Percentiles rank a stretch among this genome's conserved stretches.
These are phyloP conservation scores for Xylocampa areola DNA, from an alignment of 2,888 invertebrate species.

Conservation along the genomic window DNA sequence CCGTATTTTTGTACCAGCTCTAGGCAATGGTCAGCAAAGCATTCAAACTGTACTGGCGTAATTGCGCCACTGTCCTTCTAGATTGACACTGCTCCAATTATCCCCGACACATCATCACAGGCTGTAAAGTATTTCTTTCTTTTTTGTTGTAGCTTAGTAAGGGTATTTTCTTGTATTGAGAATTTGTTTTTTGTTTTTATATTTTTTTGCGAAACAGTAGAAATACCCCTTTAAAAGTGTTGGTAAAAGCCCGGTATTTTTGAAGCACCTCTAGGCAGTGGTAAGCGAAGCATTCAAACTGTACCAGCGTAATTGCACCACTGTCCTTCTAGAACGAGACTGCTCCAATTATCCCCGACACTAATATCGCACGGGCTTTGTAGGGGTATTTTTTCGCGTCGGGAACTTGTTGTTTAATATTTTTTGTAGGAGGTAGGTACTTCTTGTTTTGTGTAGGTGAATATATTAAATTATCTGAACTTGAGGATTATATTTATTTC, in stretches of 20 bases:
- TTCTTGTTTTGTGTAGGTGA: too few species aligned
- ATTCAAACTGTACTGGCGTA: conserved; percentile 47
- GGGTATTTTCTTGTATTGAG: too few species aligned
- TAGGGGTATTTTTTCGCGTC: too few species aligned
- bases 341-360: conserved; percentile 48
- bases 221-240: conserved; percentile 21
- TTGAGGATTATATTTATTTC: too few species aligned
- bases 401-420: too few species aligned
- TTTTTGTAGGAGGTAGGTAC: too few species aligned
- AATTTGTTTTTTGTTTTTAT: too few species aligned
- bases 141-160: conserved; percentile 6
- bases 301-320: conserved; percentile 48
- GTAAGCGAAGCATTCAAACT: conserved; percentile 50
- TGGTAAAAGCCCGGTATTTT: conserved; percentile 17
- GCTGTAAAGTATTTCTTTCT: conserved; percentile 38
- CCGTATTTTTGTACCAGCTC: conserved; percentile 25
- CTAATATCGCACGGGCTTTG: conserved; percentile 20
- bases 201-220: too few species aligned
- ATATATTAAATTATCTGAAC: too few species aligned
- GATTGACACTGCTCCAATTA: conserved; percentile 51
- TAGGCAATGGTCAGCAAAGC: conserved; percentile 43
- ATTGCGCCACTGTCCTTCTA: conserved; percentile 47
- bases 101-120: conserved; percentile 26
- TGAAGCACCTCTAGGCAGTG: conserved; percentile 21
- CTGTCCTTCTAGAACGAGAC: conserved; percentile 40